Evolutionary conservation across 2,113 vertebrate genomes (phyloP).

Genomic region (Chaetura pelagica): DNA sequence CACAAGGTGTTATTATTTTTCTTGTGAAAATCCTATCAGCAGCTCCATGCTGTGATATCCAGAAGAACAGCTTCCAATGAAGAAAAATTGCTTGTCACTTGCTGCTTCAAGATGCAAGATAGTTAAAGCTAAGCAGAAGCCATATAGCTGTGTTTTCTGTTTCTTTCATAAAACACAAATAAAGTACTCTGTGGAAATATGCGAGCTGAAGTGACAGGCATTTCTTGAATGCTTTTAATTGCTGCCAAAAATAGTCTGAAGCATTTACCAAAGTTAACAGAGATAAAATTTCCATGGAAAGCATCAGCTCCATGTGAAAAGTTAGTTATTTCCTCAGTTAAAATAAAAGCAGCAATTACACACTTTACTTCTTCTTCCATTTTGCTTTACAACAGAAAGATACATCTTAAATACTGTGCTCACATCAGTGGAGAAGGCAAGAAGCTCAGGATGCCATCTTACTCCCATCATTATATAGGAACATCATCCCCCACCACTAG

Average conservation of each 20-base stretch:
- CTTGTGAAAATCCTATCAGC: constrained; percentile 11
- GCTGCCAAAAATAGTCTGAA: constrained; percentile 57
- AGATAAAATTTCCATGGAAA: constrained; percentile 42
- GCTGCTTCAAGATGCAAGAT: background rate
- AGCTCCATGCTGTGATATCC: background rate
- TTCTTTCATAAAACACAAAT: constrained; percentile 55
- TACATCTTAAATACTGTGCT: background rate
- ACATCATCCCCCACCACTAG: constrained; percentile 28
- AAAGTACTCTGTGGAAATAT: constrained; percentile 50
- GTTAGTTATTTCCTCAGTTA: background rate
- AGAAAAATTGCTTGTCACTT: constrained; percentile 66
- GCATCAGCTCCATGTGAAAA: background rate
- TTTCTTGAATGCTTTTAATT: constrained; percentile 66
- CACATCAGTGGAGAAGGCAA: background rate
- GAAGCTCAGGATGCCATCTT: background rate
- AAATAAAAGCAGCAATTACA: constrained; percentile 31
- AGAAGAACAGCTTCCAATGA: constrained; percentile 40
- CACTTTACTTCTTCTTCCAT: background rate
- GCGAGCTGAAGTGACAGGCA: constrained; percentile 52
- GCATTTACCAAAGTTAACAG: constrained; percentile 42
- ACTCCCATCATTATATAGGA: background rate
- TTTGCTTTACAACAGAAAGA: background rate
- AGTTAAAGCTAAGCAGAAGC: constrained; percentile 54
- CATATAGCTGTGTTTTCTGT: constrained; percentile 39
- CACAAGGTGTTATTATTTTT: background rate